Conservation (phyloP, 2,888 invertebrate genomes). For the Meghimatium bilineatum region DNA sequence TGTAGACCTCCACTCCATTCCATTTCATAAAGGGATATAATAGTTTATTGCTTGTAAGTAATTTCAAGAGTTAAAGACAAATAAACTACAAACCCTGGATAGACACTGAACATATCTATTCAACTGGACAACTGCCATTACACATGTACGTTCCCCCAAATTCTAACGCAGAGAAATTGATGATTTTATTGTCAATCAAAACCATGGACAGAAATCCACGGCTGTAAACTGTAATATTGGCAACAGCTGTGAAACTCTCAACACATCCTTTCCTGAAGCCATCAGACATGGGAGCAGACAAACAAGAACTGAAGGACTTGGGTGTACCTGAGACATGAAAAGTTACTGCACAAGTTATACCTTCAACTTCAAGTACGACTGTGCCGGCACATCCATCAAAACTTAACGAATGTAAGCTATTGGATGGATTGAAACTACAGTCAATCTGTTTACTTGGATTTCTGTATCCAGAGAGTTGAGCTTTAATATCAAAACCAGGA, state of each 20-base stretch:
- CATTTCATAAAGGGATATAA: too few species aligned
- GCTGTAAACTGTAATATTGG: constrained; percentile 52
- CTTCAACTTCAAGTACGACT: constrained; percentile 52
- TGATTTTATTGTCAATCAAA: constrained; percentile 56
- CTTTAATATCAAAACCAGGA: constrained; percentile 52
- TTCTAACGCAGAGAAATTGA: constrained; percentile 61
- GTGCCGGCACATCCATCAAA: constrained; percentile 60
- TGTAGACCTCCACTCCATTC: too few species aligned
- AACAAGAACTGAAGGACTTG: constrained; percentile 61
- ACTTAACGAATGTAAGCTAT: constrained; percentile 53
- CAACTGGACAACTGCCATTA: constrained; percentile 54
- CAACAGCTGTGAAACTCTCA: constrained; percentile 61
- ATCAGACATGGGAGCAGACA: constrained; percentile 61
- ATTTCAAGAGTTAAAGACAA: too few species aligned
- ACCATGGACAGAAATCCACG: constrained; percentile 25
- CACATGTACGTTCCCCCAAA: constrained; percentile 66
- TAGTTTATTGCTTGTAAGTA: too few species aligned
- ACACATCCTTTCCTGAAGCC: constrained; percentile 63
- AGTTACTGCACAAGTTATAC: constrained; percentile 53
- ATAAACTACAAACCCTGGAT: too few species aligned
- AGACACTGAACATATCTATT: too few species aligned
- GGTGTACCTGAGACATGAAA: constrained; percentile 49
- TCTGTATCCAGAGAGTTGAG: constrained; percentile 65
- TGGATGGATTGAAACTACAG: constrained; percentile 61
- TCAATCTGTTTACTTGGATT: constrained; percentile 57